Percentiles rank a stretch among this genome's conserved stretches.
Evolutionary conservation across 1,140 invertebrate genomes (phyloP).

Genomic region (Akabosia matsudoensis): DNA sequence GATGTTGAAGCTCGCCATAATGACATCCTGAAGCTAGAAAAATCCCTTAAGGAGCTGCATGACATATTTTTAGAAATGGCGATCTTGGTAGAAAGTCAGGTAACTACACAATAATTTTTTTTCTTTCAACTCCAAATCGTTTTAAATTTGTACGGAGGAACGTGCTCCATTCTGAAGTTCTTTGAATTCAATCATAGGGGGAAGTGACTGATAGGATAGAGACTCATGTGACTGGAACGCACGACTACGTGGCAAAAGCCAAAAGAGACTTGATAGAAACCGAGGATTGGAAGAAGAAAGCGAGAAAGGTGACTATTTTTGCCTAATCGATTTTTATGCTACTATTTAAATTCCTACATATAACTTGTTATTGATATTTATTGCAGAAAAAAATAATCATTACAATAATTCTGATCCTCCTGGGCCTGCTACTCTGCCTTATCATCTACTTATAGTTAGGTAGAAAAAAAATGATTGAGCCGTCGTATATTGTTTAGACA

Average conservation of each 20-base stretch:
- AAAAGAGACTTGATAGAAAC: constrained; percentile 64
- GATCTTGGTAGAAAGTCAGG: constrained; percentile 29
- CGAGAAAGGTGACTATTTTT: constrained; percentile 55
- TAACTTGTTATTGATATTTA: no score
- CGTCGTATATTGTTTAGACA: background rate
- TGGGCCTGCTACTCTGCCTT: background rate
- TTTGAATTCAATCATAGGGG: constrained; percentile 39
- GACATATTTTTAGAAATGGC: constrained; percentile 75
- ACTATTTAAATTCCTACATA: no score
- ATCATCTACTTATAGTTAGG: background rate
- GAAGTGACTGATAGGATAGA: constrained; percentile 50
- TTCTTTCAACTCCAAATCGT: constrained; percentile 52
- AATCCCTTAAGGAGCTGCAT: constrained; percentile 70
- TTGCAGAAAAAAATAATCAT: no score
- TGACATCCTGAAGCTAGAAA: constrained; percentile 79
- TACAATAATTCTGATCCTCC: no score
- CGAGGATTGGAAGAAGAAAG: constrained; percentile 62
- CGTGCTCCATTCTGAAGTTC: background rate
- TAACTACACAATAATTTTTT: background rate
- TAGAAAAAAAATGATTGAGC: background rate
- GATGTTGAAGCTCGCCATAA: constrained; percentile 78
- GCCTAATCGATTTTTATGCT: background rate
- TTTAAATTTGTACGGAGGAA: constrained; percentile 51
- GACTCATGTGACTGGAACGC: no score
- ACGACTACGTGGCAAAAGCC: constrained; percentile 50